Percentiles rank a stretch among this genome's conserved stretches.
phyloP scores from a whole-genome alignment of 2,888 invertebrate species.

The Ornithoptera priamus region DNA sequence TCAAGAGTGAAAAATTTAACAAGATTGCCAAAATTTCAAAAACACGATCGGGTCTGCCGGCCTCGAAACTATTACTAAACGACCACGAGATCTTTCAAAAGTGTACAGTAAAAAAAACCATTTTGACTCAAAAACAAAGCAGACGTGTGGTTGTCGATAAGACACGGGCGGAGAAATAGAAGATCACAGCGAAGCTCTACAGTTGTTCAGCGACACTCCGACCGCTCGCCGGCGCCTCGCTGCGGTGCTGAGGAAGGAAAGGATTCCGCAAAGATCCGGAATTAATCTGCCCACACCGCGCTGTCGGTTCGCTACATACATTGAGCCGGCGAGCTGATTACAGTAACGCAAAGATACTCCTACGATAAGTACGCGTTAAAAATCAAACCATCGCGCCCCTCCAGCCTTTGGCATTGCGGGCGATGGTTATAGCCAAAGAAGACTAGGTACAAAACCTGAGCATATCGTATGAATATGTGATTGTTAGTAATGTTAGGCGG shows the following conservation, averaged over 20 bases:
- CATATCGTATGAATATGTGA: not conserved
- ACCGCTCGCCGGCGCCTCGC: conserved; percentile 34
- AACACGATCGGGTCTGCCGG: conserved; percentile 17
- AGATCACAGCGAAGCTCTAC: conserved; percentile 36
- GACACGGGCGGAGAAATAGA: conserved; percentile 35
- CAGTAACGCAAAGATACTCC: not conserved
- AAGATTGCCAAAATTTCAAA: conserved; percentile 3
- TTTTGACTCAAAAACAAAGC: conserved; percentile 14
- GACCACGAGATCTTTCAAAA: conserved; percentile 15
- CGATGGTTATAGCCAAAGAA: not conserved
- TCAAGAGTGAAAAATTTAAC: not conserved
- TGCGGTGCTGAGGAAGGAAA: conserved; percentile 43
- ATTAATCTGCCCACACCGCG: conserved; percentile 20
- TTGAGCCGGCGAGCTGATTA: not conserved
- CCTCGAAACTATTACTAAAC: conserved; percentile 3
- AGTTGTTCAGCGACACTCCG: conserved; percentile 36
- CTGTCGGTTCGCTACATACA: conserved; percentile 10
- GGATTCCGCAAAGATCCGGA: conserved; percentile 36
- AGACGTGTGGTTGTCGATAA: conserved; percentile 4
- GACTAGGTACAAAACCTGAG: not conserved
- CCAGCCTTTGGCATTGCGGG: too few species aligned
- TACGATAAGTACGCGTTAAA: too few species aligned
- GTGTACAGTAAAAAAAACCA: conserved; percentile 9
- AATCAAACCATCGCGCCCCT: too few species aligned
- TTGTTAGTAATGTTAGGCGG: not conserved